Evolutionary conservation across 1,140 invertebrate genomes (phyloP).

Genomic region (Lucilia sericata): DNA sequence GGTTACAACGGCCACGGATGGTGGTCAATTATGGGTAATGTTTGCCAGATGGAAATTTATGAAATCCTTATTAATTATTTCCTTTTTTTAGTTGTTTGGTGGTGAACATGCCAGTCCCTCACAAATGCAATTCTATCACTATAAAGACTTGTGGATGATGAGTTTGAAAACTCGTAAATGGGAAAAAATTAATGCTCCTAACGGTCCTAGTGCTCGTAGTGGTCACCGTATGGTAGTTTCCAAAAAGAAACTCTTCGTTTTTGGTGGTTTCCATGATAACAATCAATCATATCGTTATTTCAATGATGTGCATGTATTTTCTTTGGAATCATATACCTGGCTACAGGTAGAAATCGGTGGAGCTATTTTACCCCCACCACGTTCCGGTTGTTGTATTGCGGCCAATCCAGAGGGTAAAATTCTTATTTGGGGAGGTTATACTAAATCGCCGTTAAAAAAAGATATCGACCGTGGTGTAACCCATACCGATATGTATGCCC

Average conservation of each 20-base stretch:
- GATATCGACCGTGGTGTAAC: constrained; percentile 84
- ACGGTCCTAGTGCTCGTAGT: constrained; percentile 86
- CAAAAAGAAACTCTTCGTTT: constrained; percentile 85
- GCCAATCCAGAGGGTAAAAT: constrained; percentile 75
- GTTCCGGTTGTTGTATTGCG: constrained; percentile 82
- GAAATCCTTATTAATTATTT: background rate
- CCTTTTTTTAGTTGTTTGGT: constrained; percentile 82
- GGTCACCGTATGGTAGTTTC: constrained; percentile 88
- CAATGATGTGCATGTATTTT: constrained; percentile 89
- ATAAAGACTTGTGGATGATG: constrained; percentile 91
- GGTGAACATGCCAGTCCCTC: constrained; percentile 92
- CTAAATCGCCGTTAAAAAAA: constrained; percentile 82
- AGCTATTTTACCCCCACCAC: constrained; percentile 73
- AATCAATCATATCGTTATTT: constrained; percentile 88
- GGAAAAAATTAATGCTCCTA: constrained; percentile 80
- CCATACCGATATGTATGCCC: constrained; percentile 85
- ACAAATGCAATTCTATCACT: constrained; percentile 94
- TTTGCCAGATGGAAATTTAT: background rate
- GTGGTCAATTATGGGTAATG: constrained; percentile 75
- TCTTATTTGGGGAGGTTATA: constrained; percentile 90
- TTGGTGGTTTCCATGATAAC: constrained; percentile 94
- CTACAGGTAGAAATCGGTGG: constrained; percentile 78
- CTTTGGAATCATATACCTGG: constrained; percentile 86
- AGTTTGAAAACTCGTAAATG: constrained; percentile 83
- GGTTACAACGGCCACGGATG: constrained; percentile 77